Evolutionary conservation across 2,797 vertebrate species (phyloP), one percentile per base, ranked within the genome.

Genomic region (Leucoraja ocellata): DNA sequence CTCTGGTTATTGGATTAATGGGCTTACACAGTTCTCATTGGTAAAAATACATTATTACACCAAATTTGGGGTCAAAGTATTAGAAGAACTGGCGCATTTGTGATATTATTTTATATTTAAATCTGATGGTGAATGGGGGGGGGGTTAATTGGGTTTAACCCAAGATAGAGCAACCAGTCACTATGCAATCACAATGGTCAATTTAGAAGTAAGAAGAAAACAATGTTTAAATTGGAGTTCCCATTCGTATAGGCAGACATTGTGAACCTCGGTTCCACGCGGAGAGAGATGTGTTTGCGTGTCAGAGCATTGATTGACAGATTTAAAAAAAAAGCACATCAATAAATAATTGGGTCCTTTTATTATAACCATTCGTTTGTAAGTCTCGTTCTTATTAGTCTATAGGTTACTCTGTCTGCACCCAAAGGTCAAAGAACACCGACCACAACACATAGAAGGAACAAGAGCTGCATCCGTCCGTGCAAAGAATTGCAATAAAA

Each of bases 401-500:
- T 92, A 92, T 74, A 92, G 71, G 39, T 92, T 76, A 92, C 71
- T 92, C 73, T 74, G 25, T 58, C 71, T 58, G 90, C 71, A 92
- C 90, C 39, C 90, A 76, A 13, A 73, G 88, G 65, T 91, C 65
- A 95, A 95, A 94, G 95, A 96, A 95, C 28, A 96, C 97, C 95
- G 21, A 95, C 95, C 94, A 97, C 95, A 95, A 96, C 96, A 96
- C 95, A 94, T 95, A 94, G 95, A 95, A 95, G 84, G 84, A 88
- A 88, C 63, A 88, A 36, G 84, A 88, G 79, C 93, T 95, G 93
- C 93, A 96, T 98, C 97, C 97, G 36, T 97, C 98, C 98, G 98
- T 99, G 98, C 98, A 99, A 98, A 99, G 96, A 96, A 96, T 97
- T 97, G 96, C 95, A 95, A 97, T 97, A 98, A 98, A 98, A 98